These are phyloP conservation scores for Percopsis omiscomaycus DNA, from an alignment of 2,797 vertebrate genomes.

Conservation along the genomic window DNA sequence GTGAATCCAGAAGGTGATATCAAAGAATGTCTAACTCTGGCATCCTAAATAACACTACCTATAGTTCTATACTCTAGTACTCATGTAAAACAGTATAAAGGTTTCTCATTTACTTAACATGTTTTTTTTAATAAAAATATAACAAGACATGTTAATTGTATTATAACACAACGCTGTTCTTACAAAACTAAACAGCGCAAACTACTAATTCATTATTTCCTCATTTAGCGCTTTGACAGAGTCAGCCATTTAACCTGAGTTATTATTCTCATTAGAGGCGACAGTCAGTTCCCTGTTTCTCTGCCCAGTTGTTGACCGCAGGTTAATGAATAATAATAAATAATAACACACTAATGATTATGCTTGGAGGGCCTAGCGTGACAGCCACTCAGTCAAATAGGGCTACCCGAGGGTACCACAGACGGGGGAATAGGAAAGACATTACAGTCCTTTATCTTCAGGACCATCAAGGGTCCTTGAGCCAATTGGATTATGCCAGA, in stretches of 20 bases:
- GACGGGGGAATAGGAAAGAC: slow-evolving; percentile 34
- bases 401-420: slow-evolving; percentile 47
- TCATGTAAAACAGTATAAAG: no score
- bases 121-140: no score
- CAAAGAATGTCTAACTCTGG: no score
- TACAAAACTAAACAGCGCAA: no score
- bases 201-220: slow-evolving; percentile 33
- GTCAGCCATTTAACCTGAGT: slow-evolving; percentile 54
- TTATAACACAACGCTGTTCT: no score
- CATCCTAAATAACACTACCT: no score
- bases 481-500: slow-evolving; percentile 65
- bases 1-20: no score
- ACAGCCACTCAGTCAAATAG: slow-evolving; percentile 53
- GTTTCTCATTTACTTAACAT: no score
- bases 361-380: slow-evolving; percentile 48
- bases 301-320: slow-evolving; percentile 44
- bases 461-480: slow-evolving; percentile 65
- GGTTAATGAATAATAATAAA: slow-evolving; percentile 71
- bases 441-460: slow-evolving; percentile 63
- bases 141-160: no score
- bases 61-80: no score
- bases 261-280: slow-evolving; percentile 56
- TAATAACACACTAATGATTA: slow-evolving; percentile 65
- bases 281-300: slow-evolving; percentile 51
- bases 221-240: slow-evolving; percentile 33